phyloP scores from a whole-genome alignment of 2,888 invertebrate species.

The Biston betularia region DNA sequence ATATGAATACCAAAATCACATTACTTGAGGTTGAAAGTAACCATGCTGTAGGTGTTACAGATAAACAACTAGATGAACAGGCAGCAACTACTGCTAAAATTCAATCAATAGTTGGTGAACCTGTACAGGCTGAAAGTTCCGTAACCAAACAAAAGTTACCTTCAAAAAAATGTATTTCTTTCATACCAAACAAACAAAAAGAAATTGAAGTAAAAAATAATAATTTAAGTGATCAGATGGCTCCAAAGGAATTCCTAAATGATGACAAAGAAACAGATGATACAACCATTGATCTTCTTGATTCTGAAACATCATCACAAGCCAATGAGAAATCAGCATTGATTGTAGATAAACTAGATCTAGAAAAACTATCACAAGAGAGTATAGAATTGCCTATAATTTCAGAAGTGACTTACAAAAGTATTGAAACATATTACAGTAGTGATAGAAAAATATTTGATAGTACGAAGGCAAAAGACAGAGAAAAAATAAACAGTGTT shows the following conservation, averaged over 20 bases:
- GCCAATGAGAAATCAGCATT: neutral
- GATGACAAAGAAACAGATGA: neutral
- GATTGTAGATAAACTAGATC: neutral
- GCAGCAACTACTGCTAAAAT: neutral
- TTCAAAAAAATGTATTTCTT: conserved; percentile 10
- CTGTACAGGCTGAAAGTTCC: neutral
- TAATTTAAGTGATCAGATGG: neutral
- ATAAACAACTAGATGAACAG: neutral
- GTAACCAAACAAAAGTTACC: neutral
- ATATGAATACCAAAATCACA: conserved; percentile 29
- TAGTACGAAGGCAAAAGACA: neutral
- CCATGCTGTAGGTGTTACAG: neutral
- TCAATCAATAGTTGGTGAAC: neutral
- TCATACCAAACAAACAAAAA: neutral
- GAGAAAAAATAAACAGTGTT: neutral
- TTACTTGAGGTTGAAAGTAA: conserved; percentile 8
- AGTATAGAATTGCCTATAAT: neutral
- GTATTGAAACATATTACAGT: neutral
- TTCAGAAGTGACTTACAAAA: neutral
- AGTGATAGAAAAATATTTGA: neutral
- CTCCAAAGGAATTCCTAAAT: neutral
- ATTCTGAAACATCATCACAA: neutral
- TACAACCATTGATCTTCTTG: neutral
- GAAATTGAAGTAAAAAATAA: conserved; percentile 1
- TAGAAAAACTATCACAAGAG: neutral